Evolutionary conservation across 2,888 invertebrate genomes (phyloP), one percentile per base, ranked within the genome.

Genomic region (Lepidonotus clava): DNA sequence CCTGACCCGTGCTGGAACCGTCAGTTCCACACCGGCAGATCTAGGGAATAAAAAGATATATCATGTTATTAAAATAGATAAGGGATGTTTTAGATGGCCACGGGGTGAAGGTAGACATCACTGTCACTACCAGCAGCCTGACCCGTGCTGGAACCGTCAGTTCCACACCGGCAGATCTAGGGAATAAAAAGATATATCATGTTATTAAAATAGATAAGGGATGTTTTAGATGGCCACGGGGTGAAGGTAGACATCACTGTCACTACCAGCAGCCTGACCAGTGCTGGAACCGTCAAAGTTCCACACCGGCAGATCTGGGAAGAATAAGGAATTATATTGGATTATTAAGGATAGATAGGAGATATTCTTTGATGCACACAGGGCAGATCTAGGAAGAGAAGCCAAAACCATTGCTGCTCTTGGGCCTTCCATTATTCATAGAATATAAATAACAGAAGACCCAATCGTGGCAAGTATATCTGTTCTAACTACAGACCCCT

Each of bases 151-250:
- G 94, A 94, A 5, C 94, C 95, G 89, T 95, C 94, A 90, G 91
- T 95, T 95, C 95, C 95, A 95, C 32, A 94, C 87, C 6, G 95
- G 95, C 41, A 93, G 93, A 41, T 95, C 95, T 94, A n/a, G n/a
- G 67, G 36, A 36, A 67, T 5, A 67, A n/a, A 67, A 18, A 53
- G 18, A 46, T 11, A 11, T 46, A 11, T 46, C 46, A 46, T 46
- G n/a, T n/a, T n/a, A n/a, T n/a, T n/a, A n/a, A n/a, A n/a, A n/a
- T n/a, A n/a, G n/a, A n/a, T n/a, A 98, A 0, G 99, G 99, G 93
- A 99, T 99, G 90, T 96, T 96, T 95, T 97, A 99, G 90, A 99
- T 96, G 86, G 98, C 98, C n/a, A 98, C 97, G 0, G 99, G 98
- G 91, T 96, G 96, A 61, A 99, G 95, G 95, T 97, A 98, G 56